Evolutionary conservation across 1,140 invertebrate genomes (phyloP).

Genomic region (Psix sp.): DNA sequence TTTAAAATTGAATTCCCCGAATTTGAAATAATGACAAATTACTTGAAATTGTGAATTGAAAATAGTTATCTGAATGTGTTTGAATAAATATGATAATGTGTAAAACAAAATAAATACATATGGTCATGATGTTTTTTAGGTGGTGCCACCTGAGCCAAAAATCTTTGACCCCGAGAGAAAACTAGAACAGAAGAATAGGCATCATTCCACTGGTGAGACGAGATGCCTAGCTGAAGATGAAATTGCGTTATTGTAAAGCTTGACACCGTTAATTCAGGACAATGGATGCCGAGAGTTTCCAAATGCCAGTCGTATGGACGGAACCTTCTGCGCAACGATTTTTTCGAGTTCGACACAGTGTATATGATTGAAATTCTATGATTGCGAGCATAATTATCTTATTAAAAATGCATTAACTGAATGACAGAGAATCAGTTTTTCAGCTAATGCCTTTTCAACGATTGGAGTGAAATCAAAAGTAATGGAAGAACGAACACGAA

Average conservation of each 20-base stretch:
- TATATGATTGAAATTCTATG: constrained; percentile 9
- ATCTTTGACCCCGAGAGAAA: constrained; percentile 35
- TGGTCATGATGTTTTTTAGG: constrained; percentile 35
- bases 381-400: constrained; percentile 16
- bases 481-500: constrained; percentile 5
- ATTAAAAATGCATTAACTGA: constrained; percentile 12
- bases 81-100: neutral
- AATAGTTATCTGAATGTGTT: too few relatives aligned
- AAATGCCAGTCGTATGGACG: constrained; percentile 35
- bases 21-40: too few relatives aligned
- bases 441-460: constrained; percentile 44
- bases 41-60: too few relatives aligned
- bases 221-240: constrained; percentile 48
- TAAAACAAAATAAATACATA: too few relatives aligned
- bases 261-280: too few relatives aligned
- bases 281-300: too few relatives aligned
- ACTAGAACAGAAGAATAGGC: constrained; percentile 49
- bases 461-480: constrained; percentile 1
- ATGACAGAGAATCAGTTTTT: constrained; percentile 13
- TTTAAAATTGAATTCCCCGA: too few relatives aligned
- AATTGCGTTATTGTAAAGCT: constrained; percentile 43
- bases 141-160: constrained; percentile 48
- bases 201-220: constrained; percentile 54
- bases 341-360: constrained; percentile 36
- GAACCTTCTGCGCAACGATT: constrained; percentile 26